phyloP scores from a whole-genome alignment of 2,888 invertebrate species.

The Corbicula japonica region DNA sequence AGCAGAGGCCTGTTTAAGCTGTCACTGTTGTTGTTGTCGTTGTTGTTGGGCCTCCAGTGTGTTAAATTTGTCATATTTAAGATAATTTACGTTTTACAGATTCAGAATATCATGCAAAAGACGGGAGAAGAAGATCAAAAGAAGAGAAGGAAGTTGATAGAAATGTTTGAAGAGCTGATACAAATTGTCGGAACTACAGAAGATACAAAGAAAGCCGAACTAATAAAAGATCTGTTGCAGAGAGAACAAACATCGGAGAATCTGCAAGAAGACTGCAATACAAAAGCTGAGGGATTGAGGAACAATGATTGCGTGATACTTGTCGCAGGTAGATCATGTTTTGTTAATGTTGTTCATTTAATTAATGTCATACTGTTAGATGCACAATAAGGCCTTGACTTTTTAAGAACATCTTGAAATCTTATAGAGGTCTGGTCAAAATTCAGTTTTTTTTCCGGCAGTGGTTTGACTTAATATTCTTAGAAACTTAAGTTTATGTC shows the following conservation, averaged over 20 bases:
- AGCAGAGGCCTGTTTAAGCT: no score
- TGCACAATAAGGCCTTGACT: no score
- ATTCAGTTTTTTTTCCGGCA: no score
- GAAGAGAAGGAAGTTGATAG: conserved; percentile 58
- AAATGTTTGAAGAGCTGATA: conserved; percentile 57
- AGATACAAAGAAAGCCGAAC: conserved; percentile 9
- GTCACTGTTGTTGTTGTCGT: no score
- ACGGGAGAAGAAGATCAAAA: conserved; percentile 52
- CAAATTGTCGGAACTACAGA: conserved; percentile 36
- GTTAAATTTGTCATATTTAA: no score
- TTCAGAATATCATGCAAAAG: conserved; percentile 53
- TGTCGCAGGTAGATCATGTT: conserved; percentile 46
- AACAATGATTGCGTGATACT: conserved; percentile 58
- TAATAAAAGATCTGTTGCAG: conserved; percentile 48
- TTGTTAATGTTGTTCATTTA: not conserved
- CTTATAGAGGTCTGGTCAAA: no score
- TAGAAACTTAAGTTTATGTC: no score
- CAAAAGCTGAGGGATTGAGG: conserved; percentile 34
- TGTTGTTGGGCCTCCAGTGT: no score
- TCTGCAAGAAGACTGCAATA: conserved; percentile 46
- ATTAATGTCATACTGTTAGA: no score
- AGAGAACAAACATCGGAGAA: conserved; percentile 48
- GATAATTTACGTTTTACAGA: conserved; percentile 45
- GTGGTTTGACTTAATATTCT: no score
- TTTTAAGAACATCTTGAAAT: no score